Percentiles rank a stretch among this genome's conserved stretches.
Conservation (phyloP, 2,888 invertebrate genomes). For the Fissipunctia ypsillon region DNA sequence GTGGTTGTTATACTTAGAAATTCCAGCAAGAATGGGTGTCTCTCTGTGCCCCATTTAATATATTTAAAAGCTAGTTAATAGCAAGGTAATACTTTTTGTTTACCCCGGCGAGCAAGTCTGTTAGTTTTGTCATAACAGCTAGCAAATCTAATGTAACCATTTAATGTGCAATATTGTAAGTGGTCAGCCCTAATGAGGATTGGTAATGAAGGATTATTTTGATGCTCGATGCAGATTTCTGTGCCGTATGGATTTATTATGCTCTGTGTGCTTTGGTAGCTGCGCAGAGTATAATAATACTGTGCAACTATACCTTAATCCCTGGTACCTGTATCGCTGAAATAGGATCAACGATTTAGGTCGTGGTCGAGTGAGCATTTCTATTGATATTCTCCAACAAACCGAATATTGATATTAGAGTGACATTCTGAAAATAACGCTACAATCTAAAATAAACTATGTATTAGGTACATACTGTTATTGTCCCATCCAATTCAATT, state of each 20-base stretch:
- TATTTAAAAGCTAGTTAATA: not conserved
- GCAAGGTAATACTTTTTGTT: not conserved
- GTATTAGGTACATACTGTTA: not conserved
- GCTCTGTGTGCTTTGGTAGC: constrained; percentile 3
- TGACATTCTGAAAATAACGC: not conserved
- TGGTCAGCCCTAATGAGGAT: constrained; percentile 42
- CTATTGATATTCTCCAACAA: constrained; percentile 10
- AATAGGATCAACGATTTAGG: constrained; percentile 26
- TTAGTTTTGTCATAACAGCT: too few species aligned
- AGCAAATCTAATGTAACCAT: not conserved
- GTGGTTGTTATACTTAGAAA: constrained; percentile 10
- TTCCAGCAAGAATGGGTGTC: not conserved
- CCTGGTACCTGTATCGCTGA: not conserved
- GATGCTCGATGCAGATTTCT: constrained; percentile 31
- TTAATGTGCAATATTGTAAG: not conserved
- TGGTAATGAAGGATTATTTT: constrained; percentile 36
- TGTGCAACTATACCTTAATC: not conserved
- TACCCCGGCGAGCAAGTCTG: not conserved
- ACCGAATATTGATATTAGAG: not conserved
- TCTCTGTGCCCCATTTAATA: not conserved
- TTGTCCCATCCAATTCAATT: constrained; percentile 29
- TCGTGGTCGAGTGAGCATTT: constrained; percentile 6
- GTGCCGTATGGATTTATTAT: constrained; percentile 14
- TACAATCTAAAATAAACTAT: constrained; percentile 2
- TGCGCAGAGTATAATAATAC: not conserved